Evolutionary conservation across 2,888 invertebrate genomes (phyloP), one percentile per base, ranked within the genome.

Genomic region (Eucera pruinosa): DNA sequence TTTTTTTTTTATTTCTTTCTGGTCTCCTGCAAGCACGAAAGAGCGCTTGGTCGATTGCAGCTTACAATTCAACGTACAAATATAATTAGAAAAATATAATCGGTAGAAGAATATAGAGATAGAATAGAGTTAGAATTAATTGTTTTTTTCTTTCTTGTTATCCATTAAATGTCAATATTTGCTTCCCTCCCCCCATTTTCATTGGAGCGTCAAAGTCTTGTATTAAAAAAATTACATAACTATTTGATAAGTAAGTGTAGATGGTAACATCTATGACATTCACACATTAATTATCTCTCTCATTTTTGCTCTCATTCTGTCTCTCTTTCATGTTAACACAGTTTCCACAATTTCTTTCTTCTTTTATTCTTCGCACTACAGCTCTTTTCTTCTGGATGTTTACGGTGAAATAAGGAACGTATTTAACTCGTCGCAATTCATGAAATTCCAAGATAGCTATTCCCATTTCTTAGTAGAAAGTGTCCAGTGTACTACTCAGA

Each of bases 1-100:
- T 39, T 27, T 36, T 5, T 25, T 48, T 27, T 64, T 62, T 9
- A 18, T 33, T 47, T 33, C 20, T 15, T 36, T 61, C 64, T 82
- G 73, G 61, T 75, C 62, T 80, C 74, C 81, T 81, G 73, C 85
- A 88, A 89, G 87, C 85, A 85, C 83, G 84, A 71, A 84, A 82
- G 74, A 61, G 72, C 72, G 82, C 80, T 84, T 84, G 82, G 88
- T 91, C 90, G 87, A 87, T 90, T 90, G 89, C 87, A 90, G 89
- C 90, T 90, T 91, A 91, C 87, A 91, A 91, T 91, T 91, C 88
- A 91, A 92, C 91, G 91, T 92, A 92, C 91, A 92, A 92, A 91
- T 91, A 89, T 90, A 91, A 92, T 83, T 92, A 92, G 92, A 92
- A 92, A 92, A 92, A 92, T 92, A 92, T 91, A 91, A 91, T 91